Evolutionary conservation across 2,888 invertebrate species (phyloP).

Genomic region (Polyommatus iphigenia): DNA sequence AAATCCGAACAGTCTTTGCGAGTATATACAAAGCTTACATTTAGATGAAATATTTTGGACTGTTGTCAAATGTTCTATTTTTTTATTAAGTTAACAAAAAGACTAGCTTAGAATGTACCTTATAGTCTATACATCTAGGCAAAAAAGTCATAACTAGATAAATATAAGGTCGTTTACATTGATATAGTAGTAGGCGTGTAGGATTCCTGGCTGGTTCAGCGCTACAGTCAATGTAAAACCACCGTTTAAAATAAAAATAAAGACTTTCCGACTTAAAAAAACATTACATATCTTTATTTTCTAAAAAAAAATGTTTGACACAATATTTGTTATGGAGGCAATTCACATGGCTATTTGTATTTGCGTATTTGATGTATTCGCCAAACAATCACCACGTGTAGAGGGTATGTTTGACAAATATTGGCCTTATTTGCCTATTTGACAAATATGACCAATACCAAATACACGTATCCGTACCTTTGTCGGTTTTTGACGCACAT

Average conservation of each 20-base stretch:
- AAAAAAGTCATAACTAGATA: not conserved
- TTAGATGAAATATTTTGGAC: constrained; percentile 15
- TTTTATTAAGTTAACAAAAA: constrained; percentile 1
- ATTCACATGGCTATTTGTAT: too few relatives aligned
- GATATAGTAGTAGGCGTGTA: too few relatives aligned
- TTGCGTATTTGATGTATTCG: too few relatives aligned
- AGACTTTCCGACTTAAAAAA: not conserved
- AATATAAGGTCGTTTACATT: too few relatives aligned
- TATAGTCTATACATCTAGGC: not conserved
- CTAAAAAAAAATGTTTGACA: not conserved
- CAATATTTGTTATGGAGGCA: not conserved
- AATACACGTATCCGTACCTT: too few relatives aligned
- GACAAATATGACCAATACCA: too few relatives aligned
- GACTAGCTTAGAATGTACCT: not conserved
- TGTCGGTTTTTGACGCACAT: too few relatives aligned
- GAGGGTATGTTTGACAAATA: too few relatives aligned
- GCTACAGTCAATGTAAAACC: too few relatives aligned
- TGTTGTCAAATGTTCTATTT: not conserved
- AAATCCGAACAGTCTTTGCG: constrained; percentile 17
- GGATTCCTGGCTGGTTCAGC: too few relatives aligned
- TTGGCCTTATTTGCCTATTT: too few relatives aligned
- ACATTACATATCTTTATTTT: not conserved
- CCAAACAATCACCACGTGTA: too few relatives aligned
- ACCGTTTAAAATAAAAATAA: not conserved
- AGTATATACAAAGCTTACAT: constrained; percentile 10